Evolutionary conservation across 1,140 invertebrate genomes (phyloP).

Genomic region (Schlechtendalia chinensis): DNA sequence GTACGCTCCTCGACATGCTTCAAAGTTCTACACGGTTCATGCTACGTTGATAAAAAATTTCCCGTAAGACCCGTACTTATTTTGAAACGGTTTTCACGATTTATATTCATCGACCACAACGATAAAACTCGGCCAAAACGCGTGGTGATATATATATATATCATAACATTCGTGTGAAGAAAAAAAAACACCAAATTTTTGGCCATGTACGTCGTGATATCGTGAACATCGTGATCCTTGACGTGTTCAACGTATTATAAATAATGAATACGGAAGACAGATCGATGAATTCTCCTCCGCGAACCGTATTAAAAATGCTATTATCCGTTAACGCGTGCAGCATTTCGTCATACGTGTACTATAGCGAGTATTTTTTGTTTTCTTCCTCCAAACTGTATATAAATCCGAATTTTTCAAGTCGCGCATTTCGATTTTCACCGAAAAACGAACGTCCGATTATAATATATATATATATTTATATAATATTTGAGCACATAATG

Average conservation of each 20-base stretch:
- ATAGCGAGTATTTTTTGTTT: background rate
- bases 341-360: background rate
- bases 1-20: too few species aligned
- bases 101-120: too few species aligned
- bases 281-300: slow-evolving; percentile 14
- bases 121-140: too few species aligned
- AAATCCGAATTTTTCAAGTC: slow-evolving; percentile 21
- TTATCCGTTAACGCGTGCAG: background rate
- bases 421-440: slow-evolving; percentile 3
- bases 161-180: too few species aligned
- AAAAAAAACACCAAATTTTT: too few species aligned
- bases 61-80: too few species aligned
- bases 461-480: background rate
- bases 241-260: slow-evolving; percentile 21
- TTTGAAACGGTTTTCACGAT: too few species aligned
- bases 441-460: background rate
- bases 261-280: slow-evolving; percentile 12
- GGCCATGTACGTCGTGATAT: too few species aligned
- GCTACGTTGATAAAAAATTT: too few species aligned
- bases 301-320: slow-evolving; percentile 15
- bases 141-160: too few species aligned
- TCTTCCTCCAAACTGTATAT: background rate
- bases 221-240: too few species aligned
- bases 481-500: background rate
- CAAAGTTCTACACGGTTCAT: too few species aligned